Evolutionary conservation across 1,140 invertebrate genomes (phyloP), one percentile per base, ranked within the genome.

Genomic region (Cotesia typhae): DNA sequence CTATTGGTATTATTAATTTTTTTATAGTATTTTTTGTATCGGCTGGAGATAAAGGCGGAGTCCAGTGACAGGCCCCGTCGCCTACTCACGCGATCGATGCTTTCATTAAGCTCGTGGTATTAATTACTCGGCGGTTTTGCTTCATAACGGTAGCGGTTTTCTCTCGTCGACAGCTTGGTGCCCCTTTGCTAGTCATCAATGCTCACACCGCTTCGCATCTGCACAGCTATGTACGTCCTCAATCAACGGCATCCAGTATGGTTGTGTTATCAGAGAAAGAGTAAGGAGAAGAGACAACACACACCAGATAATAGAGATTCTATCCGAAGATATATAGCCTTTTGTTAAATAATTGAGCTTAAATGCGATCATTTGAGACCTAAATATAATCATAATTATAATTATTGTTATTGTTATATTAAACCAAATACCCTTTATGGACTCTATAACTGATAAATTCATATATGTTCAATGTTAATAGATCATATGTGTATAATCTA

Each of bases 71-170:
- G 51, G 63, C 63, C 63, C 51, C 63, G 63, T 65, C 63, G 63
- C 63, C 63, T 67, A 47, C 41, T 47, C 41, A 47, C 41, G 41
- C 66, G 66, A 67, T 67, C 66, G 51, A 67, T 67, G 66, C 52
- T 67, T 67, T 67, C 66, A 67, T 67, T 67, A 67, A 67, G 66
- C 66, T 55, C 66, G 66, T 51, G 64, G 66, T 55, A 67, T 67
- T 67, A 67, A 67, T 67, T 67, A 67, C 66, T 67, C 35, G 47
- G 66, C 17, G 63, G 63, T 65, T 65, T 65, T 65, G 63, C 63
- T 65, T 65, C 63, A 65, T 65, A 65, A 65, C 63, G 63, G 14
- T 37, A 9, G 66, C 36, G 66, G 66, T 67, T 67, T 67, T 67
- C 38, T 41, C 51, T 67, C 53, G 38, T 53, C 66, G 20, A 36